phyloP scores from a whole-genome alignment of 2,113 vertebrate species.

The Hoplias malabaricus region DNA sequence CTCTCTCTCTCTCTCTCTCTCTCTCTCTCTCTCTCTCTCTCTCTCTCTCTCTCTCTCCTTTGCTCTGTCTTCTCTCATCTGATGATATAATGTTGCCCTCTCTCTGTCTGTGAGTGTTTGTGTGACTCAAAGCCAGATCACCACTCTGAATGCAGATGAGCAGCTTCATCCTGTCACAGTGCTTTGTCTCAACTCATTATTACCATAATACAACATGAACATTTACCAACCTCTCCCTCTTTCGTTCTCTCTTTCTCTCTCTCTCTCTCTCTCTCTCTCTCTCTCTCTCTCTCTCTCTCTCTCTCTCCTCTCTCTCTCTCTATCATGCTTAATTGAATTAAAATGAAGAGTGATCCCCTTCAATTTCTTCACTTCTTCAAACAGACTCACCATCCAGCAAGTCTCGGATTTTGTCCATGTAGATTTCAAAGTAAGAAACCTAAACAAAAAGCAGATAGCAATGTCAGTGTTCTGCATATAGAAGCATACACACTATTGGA shows the following conservation, averaged over 20 bases:
- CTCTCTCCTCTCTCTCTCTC: neutral
- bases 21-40: no score
- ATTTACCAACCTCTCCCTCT: neutral
- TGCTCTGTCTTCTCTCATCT: neutral
- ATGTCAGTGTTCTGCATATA: neutral
- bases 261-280: neutral
- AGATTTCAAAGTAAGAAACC: conserved; percentile 97
- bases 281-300: neutral
- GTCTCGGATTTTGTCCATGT: conserved; percentile 95
- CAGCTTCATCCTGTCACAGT: neutral
- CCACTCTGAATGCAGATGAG: conserved; percentile 17
- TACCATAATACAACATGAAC: conserved; percentile 21
- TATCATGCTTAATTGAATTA: neutral
- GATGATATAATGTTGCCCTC: neutral
- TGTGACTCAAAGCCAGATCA: conserved; percentile 8
- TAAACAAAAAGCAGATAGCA: conserved; percentile 43
- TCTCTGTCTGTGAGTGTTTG: neutral
- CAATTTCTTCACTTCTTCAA: neutral
- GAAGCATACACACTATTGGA: neutral
- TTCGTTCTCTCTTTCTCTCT: neutral
- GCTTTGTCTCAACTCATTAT: neutral
- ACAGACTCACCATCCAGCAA: conserved; percentile 84
- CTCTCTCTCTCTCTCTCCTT: no score
- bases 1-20: neutral
- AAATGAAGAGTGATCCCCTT: neutral